Percentiles rank a stretch among this genome's conserved stretches.
Conservation (phyloP, 2,888 invertebrate species). For the Drosophila bunnanda region DNA sequence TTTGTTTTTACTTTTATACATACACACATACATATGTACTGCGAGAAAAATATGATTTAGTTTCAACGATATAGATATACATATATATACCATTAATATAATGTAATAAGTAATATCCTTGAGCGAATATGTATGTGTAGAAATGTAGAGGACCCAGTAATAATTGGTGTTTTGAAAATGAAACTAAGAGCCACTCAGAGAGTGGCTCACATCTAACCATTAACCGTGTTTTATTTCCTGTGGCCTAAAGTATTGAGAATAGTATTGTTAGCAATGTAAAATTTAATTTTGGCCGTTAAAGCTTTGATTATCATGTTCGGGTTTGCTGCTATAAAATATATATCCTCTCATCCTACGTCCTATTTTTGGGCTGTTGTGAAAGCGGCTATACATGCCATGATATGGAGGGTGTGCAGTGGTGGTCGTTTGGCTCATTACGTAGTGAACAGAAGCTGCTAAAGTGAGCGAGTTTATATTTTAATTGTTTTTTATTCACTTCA, state of each 20-base stretch:
- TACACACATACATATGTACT: constrained; percentile 26
- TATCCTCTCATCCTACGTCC: no score
- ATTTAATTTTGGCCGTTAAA: no score
- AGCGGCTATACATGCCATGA: no score
- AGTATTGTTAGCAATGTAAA: no score
- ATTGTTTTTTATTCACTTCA: no score
- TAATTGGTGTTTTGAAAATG: constrained; percentile 68
- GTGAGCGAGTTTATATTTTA: no score
- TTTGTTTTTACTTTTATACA: constrained; percentile 45
- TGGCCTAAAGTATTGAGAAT: background rate
- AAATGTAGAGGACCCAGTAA: constrained; percentile 68
- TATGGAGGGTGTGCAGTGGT: no score
- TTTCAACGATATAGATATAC: constrained; percentile 27
- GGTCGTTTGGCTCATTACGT: no score
- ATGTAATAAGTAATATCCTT: constrained; percentile 55
- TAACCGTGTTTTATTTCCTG: constrained; percentile 1
- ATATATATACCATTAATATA: constrained; percentile 26
- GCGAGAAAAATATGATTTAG: constrained; percentile 28
- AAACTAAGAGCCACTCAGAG: background rate
- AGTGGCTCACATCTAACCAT: constrained; percentile 7
- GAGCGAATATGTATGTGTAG: constrained; percentile 63
- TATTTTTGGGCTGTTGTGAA: no score
- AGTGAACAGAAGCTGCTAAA: no score
- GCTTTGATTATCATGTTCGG: no score
- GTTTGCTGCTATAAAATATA: no score